Base-by-base conservation (phyloP, 2,888 invertebrate genomes). In the Sinhomidia bicolor region DNA sequence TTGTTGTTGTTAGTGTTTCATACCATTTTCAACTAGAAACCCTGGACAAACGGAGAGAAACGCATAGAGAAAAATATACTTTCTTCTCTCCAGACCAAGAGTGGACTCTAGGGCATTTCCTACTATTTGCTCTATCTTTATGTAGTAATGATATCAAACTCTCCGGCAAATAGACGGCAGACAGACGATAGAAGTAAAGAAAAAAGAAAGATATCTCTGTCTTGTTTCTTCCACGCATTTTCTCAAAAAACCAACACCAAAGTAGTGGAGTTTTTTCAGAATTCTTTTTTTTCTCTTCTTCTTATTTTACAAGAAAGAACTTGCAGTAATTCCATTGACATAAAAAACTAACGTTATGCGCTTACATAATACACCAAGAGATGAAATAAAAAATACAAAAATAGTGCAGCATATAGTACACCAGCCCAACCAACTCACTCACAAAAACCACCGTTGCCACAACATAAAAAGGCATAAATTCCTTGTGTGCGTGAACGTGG, bases 391-490 rank as follows among this genome's bases (percentile, higher is more conserved):
- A 81, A 62, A 44, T 23, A 60, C 29, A 83, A 26, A 71, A 54
- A 65, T 44, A 62, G 20, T 71, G 23, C 71, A 17, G 23, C 20
- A 23, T 44, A 44, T 20, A 17, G 41, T 41, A 41, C 44, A 23
- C 41, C 14, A 65, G 5, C 32, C 32, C 36, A 36, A 41, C 71
- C n/a, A n/a, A n/a, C n/a, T n/a, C n/a, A n/a, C n/a, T n/a, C n/a
- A n/a, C n/a, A n/a, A n/a, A n/a, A 23, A 44, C 36, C 68, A 41
- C 65, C 65, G 36, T 14, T 44, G 5, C 71, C 54, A 68, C 57
- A 47, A 89, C 82, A 90, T 89, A n/a, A 84, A 90, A 90, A 89
- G 85, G 80, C 65, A 90, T 89, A 90, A 89, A 89, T 90, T 88
- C 89, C 85, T 82, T 54, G 20, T 41, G 44, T 71, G 17, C 44